Evolutionary conservation across 2,113 vertebrate genomes (phyloP), one percentile per base, ranked within the genome.

Genomic region (Halichoeres trimaculatus): DNA sequence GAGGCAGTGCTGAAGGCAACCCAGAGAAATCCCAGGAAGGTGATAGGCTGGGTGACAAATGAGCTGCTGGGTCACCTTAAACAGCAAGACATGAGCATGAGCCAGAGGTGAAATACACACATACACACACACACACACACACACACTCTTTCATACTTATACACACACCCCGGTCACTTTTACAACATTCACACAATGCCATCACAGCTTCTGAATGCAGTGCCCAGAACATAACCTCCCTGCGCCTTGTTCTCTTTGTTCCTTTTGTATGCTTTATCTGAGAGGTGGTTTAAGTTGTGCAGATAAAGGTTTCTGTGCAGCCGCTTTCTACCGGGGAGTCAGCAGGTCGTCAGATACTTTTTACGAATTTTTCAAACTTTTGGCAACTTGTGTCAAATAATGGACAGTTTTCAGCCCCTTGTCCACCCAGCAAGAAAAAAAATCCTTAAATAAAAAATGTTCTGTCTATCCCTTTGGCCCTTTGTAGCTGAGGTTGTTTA

Each of bases 31-130:
- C 96, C 97, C 2, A 95, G 93, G 88, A 98, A 95, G 80, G 96
- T 97, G 88, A 95, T 97, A 34, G 96, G 94, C 87, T 99, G 98
- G 98, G 90, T 99, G 89, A 93, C 96, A 13, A 96, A 96, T 0
- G 93, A 94, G 80, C 86, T 98, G 10, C 84, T 98, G 82, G 92
- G 95, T 56, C 93, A 95, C 65, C 91, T 99, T 85, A 98, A 96
- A 78, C 93, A 95, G 10, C 85, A 91, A 83, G 95, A 92, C 78
- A 86, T 96, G 56, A 90, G 91, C 19, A 93, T 96, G 76, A 93
- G 93, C 70, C 95, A 98, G 90, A 98, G 97, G 98, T 98, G 87
- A 95, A 95, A 69, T 50, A 17, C 10, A 30, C 35, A 60, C 45
- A 26, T n/a, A 11, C 11, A 47, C 5, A 19, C 11, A 34, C 10